Percentiles rank a stretch among this genome's conserved stretches.
These are phyloP conservation scores for Pocillopora verrucosa DNA, from an alignment of 64 coral and sea anemone genomes.

Conservation along the genomic window DNA sequence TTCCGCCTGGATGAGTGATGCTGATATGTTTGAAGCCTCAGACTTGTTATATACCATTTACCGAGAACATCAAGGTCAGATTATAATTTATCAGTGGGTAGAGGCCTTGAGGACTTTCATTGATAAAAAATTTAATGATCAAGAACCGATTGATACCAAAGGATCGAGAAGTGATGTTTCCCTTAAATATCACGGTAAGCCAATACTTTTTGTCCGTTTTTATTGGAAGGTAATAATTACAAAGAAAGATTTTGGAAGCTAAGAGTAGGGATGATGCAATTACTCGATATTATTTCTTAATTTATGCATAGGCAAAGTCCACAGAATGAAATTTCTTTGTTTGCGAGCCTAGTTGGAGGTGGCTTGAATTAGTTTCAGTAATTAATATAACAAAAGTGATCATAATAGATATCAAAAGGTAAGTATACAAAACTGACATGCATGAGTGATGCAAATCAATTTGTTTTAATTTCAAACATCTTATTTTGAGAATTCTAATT, in stretches of 20 bases:
- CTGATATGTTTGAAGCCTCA: slow-evolving; percentile 61
- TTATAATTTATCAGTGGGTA: slow-evolving; percentile 80
- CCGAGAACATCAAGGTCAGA: slow-evolving; percentile 66
- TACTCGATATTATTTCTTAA: too few relatives aligned
- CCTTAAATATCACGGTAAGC: background rate
- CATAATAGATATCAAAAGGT: too few relatives aligned
- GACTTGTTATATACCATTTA: slow-evolving; percentile 57
- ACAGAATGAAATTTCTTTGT: background rate
- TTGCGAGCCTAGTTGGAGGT: background rate
- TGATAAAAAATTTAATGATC: slow-evolving; percentile 45
- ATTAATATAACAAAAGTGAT: too few relatives aligned
- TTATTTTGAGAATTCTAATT: too few relatives aligned
- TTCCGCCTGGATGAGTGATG: slow-evolving; percentile 76
- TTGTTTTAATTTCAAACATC: too few relatives aligned
- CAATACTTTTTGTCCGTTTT: background rate
- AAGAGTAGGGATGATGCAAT: slow-evolving; percentile 13
- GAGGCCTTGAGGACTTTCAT: slow-evolving; percentile 82
- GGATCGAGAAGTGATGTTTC: background rate
- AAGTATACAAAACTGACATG: too few relatives aligned
- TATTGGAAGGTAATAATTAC: background rate
- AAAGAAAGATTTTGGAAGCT: background rate
- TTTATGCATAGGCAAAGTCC: too few relatives aligned
- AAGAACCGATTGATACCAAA: background rate
- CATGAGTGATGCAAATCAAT: too few relatives aligned
- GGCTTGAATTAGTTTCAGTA: too few relatives aligned